These are phyloP conservation scores for Drosophila bifasciata DNA, from an alignment of 1,140 invertebrate species.

Conservation along the genomic window DNA sequence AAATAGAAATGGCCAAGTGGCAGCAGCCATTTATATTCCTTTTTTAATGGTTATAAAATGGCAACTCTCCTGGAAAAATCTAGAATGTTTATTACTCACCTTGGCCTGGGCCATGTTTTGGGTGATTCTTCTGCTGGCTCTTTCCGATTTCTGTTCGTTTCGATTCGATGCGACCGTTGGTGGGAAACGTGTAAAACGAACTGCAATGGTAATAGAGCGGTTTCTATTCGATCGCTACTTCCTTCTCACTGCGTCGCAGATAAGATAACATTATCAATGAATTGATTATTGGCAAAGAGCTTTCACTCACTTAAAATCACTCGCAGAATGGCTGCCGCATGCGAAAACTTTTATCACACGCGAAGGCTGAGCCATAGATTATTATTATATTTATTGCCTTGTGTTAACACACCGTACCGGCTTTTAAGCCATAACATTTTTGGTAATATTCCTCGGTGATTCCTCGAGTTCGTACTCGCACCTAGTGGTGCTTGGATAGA, in stretches of 20 bases:
- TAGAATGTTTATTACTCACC: too few species aligned
- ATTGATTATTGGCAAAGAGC: constrained; percentile 49
- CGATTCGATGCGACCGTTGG: constrained; percentile 29
- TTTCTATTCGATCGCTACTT: not conserved
- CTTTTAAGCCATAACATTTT: too few species aligned
- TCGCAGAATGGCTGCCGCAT: not conserved
- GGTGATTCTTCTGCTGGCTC: constrained; percentile 2
- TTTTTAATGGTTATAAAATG: too few species aligned
- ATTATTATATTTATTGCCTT: not conserved
- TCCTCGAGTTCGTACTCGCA: too few species aligned
- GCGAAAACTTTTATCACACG: not conserved
- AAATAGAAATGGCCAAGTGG: too few species aligned
- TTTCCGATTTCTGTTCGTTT: not conserved
- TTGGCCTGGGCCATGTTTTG: constrained; percentile 37
- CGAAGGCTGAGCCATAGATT: constrained; percentile 2
- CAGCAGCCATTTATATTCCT: too few species aligned
- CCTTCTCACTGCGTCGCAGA: constrained; percentile 15
- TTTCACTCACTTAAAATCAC: constrained; percentile 39
- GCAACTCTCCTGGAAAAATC: too few species aligned
- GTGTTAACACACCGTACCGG: not conserved
- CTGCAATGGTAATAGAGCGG: constrained; percentile 24
- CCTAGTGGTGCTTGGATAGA: too few species aligned
- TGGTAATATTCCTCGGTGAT: too few species aligned
- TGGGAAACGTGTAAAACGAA: constrained; percentile 20
- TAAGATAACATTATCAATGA: constrained; percentile 68